Base-by-base conservation (phyloP, 2,888 invertebrate genomes). In the Heliconius ismenius region DNA sequence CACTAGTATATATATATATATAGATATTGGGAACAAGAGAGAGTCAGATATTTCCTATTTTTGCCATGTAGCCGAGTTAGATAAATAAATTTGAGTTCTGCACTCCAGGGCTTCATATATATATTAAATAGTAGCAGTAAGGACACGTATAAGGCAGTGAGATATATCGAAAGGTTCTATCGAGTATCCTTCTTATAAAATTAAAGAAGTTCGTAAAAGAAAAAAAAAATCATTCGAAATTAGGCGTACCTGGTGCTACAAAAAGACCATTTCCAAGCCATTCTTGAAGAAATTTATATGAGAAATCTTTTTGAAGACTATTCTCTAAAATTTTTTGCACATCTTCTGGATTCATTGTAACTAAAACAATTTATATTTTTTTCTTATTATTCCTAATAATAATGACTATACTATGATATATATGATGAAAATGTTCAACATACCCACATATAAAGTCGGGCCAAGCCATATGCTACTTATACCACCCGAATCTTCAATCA, bases 221-320 rank as follows among this genome's bases (percentile, higher is more conserved):
- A 24, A 28, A 43, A 32, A 21, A n/a, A 36, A 32, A 28, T 18
- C 6, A 15, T 18, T 7, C 10, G 15, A 73, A 15, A 60, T 28
- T n/a, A 70, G 10, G 32, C 75, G 75, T 77, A 91, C 92, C 89
- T 84, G 91, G 90, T 32, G 91, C 91, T 7, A 91, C 89, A 79
- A 92, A 91, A 1, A 92, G 85, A 54, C 92, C 92, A 76, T 92
- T 89, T 63, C 92, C 92, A 11, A 92, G 80, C 92, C 92, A 92
- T 11, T 82, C 79, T 79, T 77, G 85, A 24, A 92, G 83, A 79
- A 92, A 92, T 80, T 86, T 90, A 63, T 92, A 92, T 0, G 89
- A 86, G 7, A 81, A 83, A 81, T 91, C 92, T 79, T 92, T 92
- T 81, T 91, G 86, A n/a, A 92, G 83, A 54, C 90, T 90, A 65